Evolutionary conservation across 1,140 invertebrate genomes (phyloP).

Genomic region (Spodoptera litura): DNA sequence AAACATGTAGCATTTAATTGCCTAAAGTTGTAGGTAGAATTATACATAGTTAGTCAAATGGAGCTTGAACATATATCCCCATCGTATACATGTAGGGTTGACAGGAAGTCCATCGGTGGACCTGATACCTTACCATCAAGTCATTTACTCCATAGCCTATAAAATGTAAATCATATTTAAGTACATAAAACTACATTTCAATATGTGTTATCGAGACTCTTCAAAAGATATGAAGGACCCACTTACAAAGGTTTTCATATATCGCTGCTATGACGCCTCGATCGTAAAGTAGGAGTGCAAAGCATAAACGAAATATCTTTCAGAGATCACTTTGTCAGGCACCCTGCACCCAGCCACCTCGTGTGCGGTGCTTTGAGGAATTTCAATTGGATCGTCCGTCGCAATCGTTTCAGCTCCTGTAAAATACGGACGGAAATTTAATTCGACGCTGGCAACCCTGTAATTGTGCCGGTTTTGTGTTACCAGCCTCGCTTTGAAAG

Average conservation of each 20-base stretch:
- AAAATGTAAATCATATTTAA: too few species aligned
- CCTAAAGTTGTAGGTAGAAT: too few species aligned
- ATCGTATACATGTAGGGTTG: too few species aligned
- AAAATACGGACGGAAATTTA: slow-evolving; percentile 20
- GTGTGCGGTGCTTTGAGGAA: slow-evolving; percentile 4
- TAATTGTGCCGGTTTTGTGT: background rate
- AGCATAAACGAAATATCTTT: slow-evolving; percentile 4
- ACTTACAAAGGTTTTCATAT: background rate
- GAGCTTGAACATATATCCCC: too few species aligned
- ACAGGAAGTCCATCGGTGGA: too few species aligned
- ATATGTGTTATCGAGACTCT: background rate
- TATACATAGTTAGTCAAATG: too few species aligned
- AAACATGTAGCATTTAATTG: too few species aligned
- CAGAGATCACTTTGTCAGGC: background rate
- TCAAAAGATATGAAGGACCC: background rate
- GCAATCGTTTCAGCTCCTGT: background rate
- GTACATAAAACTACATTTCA: too few species aligned
- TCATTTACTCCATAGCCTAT: too few species aligned
- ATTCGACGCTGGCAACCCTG: background rate
- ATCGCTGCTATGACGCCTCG: too few species aligned
- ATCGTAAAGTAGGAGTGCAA: background rate
- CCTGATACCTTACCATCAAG: too few species aligned
- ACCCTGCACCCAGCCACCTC: background rate
- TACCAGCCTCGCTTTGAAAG: too few species aligned
- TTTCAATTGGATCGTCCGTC: slow-evolving; percentile 2